These are phyloP conservation scores for Cosmopolites sordidus DNA, from an alignment of 2,888 invertebrate genomes.

Conservation along the genomic window DNA sequence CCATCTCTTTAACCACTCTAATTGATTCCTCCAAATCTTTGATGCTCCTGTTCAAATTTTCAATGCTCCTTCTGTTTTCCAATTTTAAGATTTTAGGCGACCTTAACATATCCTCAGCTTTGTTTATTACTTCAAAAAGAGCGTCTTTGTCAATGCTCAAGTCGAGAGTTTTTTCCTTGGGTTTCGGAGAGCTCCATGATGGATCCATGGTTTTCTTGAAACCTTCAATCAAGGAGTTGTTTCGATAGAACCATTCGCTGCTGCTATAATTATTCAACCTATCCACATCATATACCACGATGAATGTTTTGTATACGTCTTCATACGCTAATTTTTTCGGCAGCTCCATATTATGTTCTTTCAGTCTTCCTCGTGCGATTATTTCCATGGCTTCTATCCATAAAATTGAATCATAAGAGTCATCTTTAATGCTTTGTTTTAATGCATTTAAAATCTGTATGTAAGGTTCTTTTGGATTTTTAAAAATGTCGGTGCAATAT, in stretches of 20 bases:
- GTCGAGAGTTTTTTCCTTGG: slow-evolving; percentile 16
- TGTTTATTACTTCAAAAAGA: slow-evolving; percentile 16
- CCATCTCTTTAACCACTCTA: slow-evolving; percentile 39
- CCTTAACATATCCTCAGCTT: slow-evolving; percentile 22
- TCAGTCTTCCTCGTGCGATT: slow-evolving; percentile 55
- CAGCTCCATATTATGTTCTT: slow-evolving; percentile 44
- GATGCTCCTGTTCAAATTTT: slow-evolving; percentile 37
- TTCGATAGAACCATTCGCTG: slow-evolving; percentile 58
- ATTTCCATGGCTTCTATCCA: slow-evolving; percentile 56
- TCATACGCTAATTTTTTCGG: slow-evolving; percentile 34
- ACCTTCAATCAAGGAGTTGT: slow-evolving; percentile 39
- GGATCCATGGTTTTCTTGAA: slow-evolving; percentile 43
- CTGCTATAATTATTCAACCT: slow-evolving; percentile 53
- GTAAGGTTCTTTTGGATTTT: slow-evolving; percentile 50
- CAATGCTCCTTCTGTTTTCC: slow-evolving; percentile 33
- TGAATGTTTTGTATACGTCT: slow-evolving; percentile 38
- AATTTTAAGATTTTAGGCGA: slow-evolving; percentile 19
- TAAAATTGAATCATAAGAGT: slow-evolving; percentile 48
- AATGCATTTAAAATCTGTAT: slow-evolving; percentile 50
- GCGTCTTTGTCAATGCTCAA: slow-evolving; percentile 24
- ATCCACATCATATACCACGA: slow-evolving; percentile 57
- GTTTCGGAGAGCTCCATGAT: neutral
- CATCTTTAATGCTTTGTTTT: slow-evolving; percentile 41
- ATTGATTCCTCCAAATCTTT: slow-evolving; percentile 44
- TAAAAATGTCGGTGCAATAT: slow-evolving; percentile 53